These are phyloP conservation scores for Pseudachorutes palmiensis DNA, from an alignment of 1,140 invertebrate genomes.

Conservation along the genomic window DNA sequence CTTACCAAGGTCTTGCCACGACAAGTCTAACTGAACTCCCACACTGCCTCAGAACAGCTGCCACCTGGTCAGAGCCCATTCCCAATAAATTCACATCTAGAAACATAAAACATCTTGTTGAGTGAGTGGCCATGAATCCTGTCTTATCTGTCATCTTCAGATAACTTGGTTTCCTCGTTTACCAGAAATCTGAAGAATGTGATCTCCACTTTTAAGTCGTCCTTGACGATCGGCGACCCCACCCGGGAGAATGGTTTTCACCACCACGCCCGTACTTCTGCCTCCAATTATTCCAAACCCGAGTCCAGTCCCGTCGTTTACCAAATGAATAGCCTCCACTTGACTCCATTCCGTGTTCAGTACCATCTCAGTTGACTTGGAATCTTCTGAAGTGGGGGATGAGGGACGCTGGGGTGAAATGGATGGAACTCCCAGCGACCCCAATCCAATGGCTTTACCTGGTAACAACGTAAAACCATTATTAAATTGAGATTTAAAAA, in stretches of 20 bases:
- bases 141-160: too few species aligned
- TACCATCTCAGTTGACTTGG: conserved; percentile 64
- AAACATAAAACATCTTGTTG: conserved; percentile 5
- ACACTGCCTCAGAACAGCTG: conserved; percentile 77
- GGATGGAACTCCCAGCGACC: conserved; percentile 29
- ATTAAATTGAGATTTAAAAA: not conserved
- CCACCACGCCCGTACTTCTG: conserved; percentile 88
- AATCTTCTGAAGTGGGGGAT: conserved; percentile 61
- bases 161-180: too few species aligned
- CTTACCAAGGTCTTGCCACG: conserved; percentile 62
- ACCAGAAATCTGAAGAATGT: conserved; percentile 74
- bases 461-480: conserved; percentile 21
- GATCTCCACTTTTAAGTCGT: conserved; percentile 80
- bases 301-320: conserved; percentile 90
- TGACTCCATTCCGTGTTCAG: conserved; percentile 80
- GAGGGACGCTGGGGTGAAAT: conserved; percentile 49
- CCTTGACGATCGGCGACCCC: conserved; percentile 80
- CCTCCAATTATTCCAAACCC: conserved; percentile 95
- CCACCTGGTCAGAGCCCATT: conserved; percentile 87
- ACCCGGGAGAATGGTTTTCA: conserved; percentile 87
- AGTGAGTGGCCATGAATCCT: not conserved
- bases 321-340: conserved; percentile 87
- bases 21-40: conserved; percentile 77
- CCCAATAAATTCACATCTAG: conserved; percentile 84
- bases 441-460: conserved; percentile 31